Percentiles rank a stretch among this genome's conserved stretches.
Evolutionary conservation across 2,113 vertebrate species (phyloP).

Genomic region (Ctenomys sociabilis): DNA sequence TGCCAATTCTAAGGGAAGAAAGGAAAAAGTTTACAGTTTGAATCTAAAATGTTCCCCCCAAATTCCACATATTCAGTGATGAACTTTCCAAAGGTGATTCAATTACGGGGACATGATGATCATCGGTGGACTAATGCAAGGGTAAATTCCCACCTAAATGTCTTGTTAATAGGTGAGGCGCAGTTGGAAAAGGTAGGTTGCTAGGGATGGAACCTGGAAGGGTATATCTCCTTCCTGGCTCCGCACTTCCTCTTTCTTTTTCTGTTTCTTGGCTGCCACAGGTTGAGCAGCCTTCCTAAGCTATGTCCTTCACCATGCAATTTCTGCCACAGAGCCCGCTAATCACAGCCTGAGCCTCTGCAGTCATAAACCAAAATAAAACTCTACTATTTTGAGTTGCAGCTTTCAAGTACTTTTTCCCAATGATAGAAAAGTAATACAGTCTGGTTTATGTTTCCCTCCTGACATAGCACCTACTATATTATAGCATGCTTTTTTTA

Average conservation of each 20-base stretch:
- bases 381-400: background rate
- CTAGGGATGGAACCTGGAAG: background rate
- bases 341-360: background rate
- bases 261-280: background rate
- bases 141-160: background rate
- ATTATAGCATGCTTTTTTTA: rapidly evolving
- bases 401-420: background rate
- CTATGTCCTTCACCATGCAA: background rate
- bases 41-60: background rate
- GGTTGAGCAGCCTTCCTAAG: background rate
- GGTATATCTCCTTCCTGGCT: background rate
- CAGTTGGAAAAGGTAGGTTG: background rate
- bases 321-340: background rate
- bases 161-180: background rate
- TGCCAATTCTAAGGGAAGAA: background rate
- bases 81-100: background rate
- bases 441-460: background rate
- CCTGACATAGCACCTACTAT: rapidly evolving
- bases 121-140: background rate
- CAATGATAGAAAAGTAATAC: background rate
- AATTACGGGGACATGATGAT: background rate
- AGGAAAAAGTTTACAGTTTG: background rate
- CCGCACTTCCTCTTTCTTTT: background rate
- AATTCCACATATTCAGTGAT: background rate
- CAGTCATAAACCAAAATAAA: background rate